Conservation (phyloP, 2,797 vertebrate genomes). For the Dromococcyx pavoninus region DNA sequence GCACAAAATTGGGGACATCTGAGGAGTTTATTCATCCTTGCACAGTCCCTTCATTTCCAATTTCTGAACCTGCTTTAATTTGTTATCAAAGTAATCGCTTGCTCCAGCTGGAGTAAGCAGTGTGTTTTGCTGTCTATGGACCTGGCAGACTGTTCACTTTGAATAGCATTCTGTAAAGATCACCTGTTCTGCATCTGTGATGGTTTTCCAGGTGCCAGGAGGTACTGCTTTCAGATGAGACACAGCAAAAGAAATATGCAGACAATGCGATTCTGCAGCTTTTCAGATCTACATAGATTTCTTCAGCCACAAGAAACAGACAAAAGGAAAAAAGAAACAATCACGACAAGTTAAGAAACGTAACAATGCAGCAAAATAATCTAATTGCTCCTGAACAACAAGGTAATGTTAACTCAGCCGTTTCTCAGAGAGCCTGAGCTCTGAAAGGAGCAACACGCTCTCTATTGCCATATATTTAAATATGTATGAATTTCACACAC, state of each 20-base stretch:
- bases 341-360: not conserved
- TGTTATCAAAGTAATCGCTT: conserved; percentile 80
- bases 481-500: conserved; percentile 25
- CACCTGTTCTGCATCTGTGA: conserved; percentile 79
- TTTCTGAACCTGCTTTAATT: conserved; percentile 80
- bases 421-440: not conserved
- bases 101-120: conserved; percentile 70
- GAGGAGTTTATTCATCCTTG: conserved; percentile 68
- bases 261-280: conserved; percentile 39
- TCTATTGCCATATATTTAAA: conserved; percentile 13
- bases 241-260: conserved; percentile 60
- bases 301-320: conserved; percentile 11
- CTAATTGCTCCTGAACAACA: not conserved
- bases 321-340: conserved; percentile 38
- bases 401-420: conserved; percentile 15
- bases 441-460: not conserved
- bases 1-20: conserved; percentile 52
- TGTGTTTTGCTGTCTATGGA: conserved; percentile 70
- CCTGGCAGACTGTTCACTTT: conserved; percentile 73
- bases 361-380: conserved; percentile 35
- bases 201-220: conserved; percentile 68
- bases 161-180: conserved; percentile 75
- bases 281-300: conserved; percentile 34
- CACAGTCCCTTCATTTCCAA: conserved; percentile 74
- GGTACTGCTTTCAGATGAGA: conserved; percentile 58